Conservation (phyloP, 2,113 vertebrate genomes). For the Urocitellus parryii region DNA sequence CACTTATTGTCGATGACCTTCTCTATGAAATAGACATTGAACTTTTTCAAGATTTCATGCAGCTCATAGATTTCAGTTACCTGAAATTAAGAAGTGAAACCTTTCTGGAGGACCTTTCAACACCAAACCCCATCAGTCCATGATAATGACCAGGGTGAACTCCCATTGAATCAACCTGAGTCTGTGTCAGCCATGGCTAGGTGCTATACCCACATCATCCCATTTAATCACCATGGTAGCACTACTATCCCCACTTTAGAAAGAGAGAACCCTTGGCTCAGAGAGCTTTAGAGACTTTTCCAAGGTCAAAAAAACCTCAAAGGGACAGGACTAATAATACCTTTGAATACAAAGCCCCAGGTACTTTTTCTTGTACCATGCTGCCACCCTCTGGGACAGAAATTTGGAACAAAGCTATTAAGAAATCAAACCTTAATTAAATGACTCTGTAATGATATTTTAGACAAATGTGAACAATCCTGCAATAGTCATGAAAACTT, state of each 20-base stretch:
- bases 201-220: not conserved
- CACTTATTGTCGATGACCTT: not conserved
- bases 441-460: conserved; percentile 25
- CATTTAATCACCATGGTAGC: not conserved
- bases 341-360: not conserved
- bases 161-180: not conserved
- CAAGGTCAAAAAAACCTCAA: not conserved
- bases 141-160: no score
- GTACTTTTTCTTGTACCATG: conserved; percentile 23
- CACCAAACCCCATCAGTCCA: not conserved
- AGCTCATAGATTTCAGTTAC: not conserved
- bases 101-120: not conserved
- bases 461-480: not conserved
- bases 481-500: not conserved
- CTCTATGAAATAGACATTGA: not conserved
- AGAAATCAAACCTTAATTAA: conserved; percentile 53
- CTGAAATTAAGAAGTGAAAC: not conserved
- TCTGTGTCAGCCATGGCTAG: not conserved
- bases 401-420: conserved; percentile 25
- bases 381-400: conserved; percentile 47
- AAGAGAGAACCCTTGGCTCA: not conserved
- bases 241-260: not conserved
- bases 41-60: not conserved
- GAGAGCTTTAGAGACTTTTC: not conserved
- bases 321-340: not conserved